Evolutionary conservation across 2,113 vertebrate genomes (phyloP).

Genomic region (Ctenomys sociabilis): DNA sequence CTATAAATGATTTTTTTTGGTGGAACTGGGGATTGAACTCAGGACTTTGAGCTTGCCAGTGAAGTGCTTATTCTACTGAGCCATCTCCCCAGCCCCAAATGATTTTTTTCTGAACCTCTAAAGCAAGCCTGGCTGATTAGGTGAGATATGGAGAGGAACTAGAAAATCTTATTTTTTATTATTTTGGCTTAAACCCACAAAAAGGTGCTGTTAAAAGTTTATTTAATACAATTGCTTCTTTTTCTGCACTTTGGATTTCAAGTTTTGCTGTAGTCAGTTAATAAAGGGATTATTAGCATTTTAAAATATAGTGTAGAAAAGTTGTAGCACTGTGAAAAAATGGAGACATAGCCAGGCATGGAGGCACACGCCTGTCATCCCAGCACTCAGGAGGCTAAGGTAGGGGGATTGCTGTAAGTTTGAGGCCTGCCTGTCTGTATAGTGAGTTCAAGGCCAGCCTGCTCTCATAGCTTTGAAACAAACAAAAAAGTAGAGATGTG

Average conservation of each 20-base stretch:
- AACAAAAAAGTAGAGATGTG: not conserved
- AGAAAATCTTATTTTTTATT: slow-evolving; percentile 17
- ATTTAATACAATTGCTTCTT: slow-evolving; percentile 35
- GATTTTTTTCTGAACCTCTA: slow-evolving; percentile 2
- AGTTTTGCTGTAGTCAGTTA: not conserved
- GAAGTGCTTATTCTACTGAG: too few relatives aligned
- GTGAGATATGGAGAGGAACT: slow-evolving; percentile 37
- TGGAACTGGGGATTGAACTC: too few relatives aligned
- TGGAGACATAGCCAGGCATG: not conserved
- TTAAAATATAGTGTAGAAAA: slow-evolving; percentile 2
- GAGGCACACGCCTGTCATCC: not conserved
- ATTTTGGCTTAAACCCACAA: not conserved
- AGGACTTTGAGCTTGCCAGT: too few relatives aligned
- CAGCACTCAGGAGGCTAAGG: not conserved
- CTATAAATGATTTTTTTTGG: not conserved
- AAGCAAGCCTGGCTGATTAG: not conserved
- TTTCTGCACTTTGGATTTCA: slow-evolving; percentile 53
- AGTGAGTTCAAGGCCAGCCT: not conserved
- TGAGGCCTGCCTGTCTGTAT: not conserved
- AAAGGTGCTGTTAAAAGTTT: not conserved
- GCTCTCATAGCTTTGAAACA: not conserved
- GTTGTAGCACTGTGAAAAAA: slow-evolving; percentile 34
- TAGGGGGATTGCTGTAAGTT: not conserved
- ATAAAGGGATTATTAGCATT: not conserved
- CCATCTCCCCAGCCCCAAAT: too few relatives aligned